Percentiles rank a stretch among this genome's conserved stretches.
Conservation (phyloP, 2,888 invertebrate species). For the Lasioglossum oenotherae region DNA sequence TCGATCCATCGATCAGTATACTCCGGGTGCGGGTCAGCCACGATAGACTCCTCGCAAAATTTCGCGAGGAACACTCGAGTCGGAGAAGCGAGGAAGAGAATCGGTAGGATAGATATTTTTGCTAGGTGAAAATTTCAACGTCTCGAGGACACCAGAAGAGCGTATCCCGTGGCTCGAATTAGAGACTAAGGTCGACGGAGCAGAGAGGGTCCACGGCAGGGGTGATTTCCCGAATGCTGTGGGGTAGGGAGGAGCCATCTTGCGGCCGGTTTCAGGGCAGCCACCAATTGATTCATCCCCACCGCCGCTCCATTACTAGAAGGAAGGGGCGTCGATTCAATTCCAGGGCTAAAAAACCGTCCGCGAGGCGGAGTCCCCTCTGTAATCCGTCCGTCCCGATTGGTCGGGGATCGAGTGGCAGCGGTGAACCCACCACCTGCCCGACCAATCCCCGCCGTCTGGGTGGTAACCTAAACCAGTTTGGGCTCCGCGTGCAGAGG, state of each 20-base stretch:
- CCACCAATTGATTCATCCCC: slow-evolving; percentile 84
- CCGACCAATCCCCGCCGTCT: slow-evolving; percentile 76
- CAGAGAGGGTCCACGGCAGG: slow-evolving; percentile 49
- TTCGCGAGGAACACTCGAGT: neutral
- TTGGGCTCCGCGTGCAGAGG: slow-evolving; percentile 74
- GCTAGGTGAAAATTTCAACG: slow-evolving; percentile 11
- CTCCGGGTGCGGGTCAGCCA: neutral
- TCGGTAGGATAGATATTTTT: neutral
- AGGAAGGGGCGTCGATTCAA: slow-evolving; percentile 81
- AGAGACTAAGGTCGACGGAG: slow-evolving; percentile 54
- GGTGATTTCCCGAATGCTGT: slow-evolving; percentile 70
- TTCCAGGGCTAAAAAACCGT: slow-evolving; percentile 80
- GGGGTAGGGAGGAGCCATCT: slow-evolving; percentile 84
- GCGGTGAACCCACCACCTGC: slow-evolving; percentile 61
- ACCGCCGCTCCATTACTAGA: slow-evolving; percentile 64
- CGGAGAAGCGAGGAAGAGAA: neutral
- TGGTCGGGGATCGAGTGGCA: slow-evolving; percentile 71
- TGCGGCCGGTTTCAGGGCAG: slow-evolving; percentile 82
- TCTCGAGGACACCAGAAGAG: slow-evolving; percentile 17
- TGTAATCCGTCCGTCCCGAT: slow-evolving; percentile 68
- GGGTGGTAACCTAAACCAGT: slow-evolving; percentile 80
- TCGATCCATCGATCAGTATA: neutral
- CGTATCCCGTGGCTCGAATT: slow-evolving; percentile 46
- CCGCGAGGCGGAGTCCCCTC: slow-evolving; percentile 74
- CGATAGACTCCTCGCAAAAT: neutral